A percentile compares a stretch with the other conserved stretches of the same genome.
Conservation (phyloP, 2,797 vertebrate genomes). For the Brachyalestes nurse region DNA sequence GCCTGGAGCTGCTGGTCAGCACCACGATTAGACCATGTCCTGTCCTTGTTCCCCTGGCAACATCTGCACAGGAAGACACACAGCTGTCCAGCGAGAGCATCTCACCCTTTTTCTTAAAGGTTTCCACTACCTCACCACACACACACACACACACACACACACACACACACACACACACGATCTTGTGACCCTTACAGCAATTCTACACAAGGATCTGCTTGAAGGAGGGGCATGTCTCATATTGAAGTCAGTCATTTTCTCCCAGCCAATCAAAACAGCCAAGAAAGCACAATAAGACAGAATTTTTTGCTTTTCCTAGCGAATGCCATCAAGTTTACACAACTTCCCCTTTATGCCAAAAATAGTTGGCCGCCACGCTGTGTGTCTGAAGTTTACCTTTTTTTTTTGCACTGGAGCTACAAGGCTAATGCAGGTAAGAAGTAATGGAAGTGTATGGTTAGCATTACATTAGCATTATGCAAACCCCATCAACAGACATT, state of each 20-base stretch:
- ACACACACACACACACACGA: slow-evolving; percentile 22
- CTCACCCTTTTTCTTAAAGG: slow-evolving; percentile 23
- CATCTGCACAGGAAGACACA: slow-evolving; percentile 77
- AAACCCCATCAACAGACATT: too few species aligned
- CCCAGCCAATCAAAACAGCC: not conserved
- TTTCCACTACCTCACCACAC: slow-evolving; percentile 25
- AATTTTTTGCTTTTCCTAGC: not conserved
- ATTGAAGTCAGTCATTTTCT: not conserved
- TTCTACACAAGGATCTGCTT: not conserved
- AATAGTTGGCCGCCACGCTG: not conserved
- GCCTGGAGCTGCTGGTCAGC: slow-evolving; percentile 72
- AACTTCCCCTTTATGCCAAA: not conserved
- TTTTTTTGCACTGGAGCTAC: too few species aligned
- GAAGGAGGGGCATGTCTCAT: not conserved
- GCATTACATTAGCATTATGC: too few species aligned
- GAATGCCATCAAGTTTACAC: not conserved
- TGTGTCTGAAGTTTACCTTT: too few species aligned
- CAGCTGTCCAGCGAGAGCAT: slow-evolving; percentile 69
- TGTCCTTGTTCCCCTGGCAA: slow-evolving; percentile 77
- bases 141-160: slow-evolving; percentile 8
- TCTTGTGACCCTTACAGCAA: too few species aligned
- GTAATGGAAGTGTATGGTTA: too few species aligned
- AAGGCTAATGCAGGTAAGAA: too few species aligned
- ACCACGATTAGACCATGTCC: slow-evolving; percentile 74
- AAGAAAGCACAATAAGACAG: not conserved